Evolutionary conservation across 2,113 vertebrate genomes (phyloP), one percentile per base, ranked within the genome.

Genomic region (Riparia riparia): DNA sequence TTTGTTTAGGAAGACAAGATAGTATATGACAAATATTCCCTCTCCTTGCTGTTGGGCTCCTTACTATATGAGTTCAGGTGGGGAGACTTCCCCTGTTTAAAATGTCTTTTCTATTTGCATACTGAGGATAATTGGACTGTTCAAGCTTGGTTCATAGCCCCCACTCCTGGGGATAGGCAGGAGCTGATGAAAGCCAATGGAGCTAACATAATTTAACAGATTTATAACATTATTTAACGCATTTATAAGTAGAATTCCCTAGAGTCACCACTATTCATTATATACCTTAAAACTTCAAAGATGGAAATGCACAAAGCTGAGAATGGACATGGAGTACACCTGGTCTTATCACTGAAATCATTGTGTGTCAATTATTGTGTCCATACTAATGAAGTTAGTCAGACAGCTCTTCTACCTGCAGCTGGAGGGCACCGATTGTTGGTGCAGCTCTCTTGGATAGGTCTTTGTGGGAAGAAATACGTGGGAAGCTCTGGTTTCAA

Each of bases 341-440:
- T 4, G 5, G 11, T 31, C 86, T 87, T 88, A 63, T 37, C 29
- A 80, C 1, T 57, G 34, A 72, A 66, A 80, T 84, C 14, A 29
- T 4, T 0, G 0, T 15, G 10, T 79, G 45, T 65, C 63, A 61
- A 22, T 93, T 87, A 87, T 15, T 0, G 0, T 42, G 79, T 34
- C 50, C 70, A 4, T 50, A 39, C 32, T 77, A 63, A 91, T 1
- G 4, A 71, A 77, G 39, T 85, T 86, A 57, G 57, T 82, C 49
- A 89, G 50, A 28, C 47, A 49, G 4, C 31, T 91, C 69, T 71
- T 74, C 82, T 53, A 0, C 39, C 22, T 74, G 39, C 53, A 72
- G 81, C 71, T 82, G 82, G 42, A 87, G 63, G 74, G 45, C 84
- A 87, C 50, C 54, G 70, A 74, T 76, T 66, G 54, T n/a, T 15